Evolutionary conservation across 2,113 vertebrate species (phyloP), one percentile per base, ranked within the genome.

Genomic region (Ptilonorhynchus violaceus): DNA sequence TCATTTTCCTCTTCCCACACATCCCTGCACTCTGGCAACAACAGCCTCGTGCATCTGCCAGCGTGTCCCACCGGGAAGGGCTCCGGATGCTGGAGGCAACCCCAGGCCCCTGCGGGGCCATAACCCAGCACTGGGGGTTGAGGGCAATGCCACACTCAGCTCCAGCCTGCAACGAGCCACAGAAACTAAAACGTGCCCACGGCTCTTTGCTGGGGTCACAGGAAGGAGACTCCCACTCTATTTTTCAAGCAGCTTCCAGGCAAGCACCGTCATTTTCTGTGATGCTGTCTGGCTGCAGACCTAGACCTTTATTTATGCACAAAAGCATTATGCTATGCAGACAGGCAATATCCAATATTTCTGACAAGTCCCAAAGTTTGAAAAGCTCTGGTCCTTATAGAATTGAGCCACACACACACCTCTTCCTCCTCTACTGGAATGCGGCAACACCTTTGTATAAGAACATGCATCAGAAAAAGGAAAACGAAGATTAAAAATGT

Each of bases 381-480:
- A 28, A 66, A 78, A n/a, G 31, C 56, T 67, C 72, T 46, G 21
- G 11, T 35, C 42, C n/a, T 64, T 15, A 4, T 1, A 4, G 49
- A 55, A 46, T 7, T 0, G 0, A 53, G 46, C 18, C 9, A 2
- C 10, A 44, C 0, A 0, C 1, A 0, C 0, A 2, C 31, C 50
- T 73, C 23, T 22, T 69, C 63, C 50, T 68, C 33, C 76, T n/a
- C 13, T 24, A 1, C 24, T 10, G 59, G 59, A 62, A 46, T 2
- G 14, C 2, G 37, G 25, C 55, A 74, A 31, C 59, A 39, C 4
- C 6, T 75, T n/a, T 64, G 49, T 41, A 2, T 13, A 24, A 39
- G 33, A 56, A 52, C 6, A 56, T 22, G n/a, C 30, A 47, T 10
- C 28, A 11, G 6, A 39, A 69, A 92, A 68, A 53, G 8, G 24